Evolutionary conservation across 2,888 invertebrate genomes (phyloP), one percentile per base, ranked within the genome.

Genomic region (Silvanus unidentatus): DNA sequence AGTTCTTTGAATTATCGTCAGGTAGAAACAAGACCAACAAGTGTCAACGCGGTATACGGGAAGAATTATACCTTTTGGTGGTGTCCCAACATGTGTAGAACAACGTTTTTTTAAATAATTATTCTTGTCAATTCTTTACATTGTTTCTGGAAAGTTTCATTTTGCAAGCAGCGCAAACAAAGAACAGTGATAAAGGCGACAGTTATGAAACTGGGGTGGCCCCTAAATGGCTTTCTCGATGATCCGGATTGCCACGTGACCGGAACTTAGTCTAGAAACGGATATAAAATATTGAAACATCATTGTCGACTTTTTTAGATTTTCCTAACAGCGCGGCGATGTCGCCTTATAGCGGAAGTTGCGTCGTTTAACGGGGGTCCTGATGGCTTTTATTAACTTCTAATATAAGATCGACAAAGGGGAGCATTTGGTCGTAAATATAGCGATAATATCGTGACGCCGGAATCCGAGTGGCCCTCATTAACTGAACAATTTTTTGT

Each of bases 341-440:
- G n/a, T n/a, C 54, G 55, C 42, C 53, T 48, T 40, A n/a, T n/a
- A 54, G 54, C 62, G 64, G 64, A 65, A 63, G 63, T 58, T 30
- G 53, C 58, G 56, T 59, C 63, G 55, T 62, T 63, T 62, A 58
- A 55, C 56, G 55, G 53, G 42, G 43, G 50, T 29, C 49, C 52
- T 63, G 62, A 64, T 62, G 60, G 62, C 50, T 59, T 57, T 63
- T 63, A 63, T 64, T 62, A 61, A 62, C 57, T 60, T 57, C 47
- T 55, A 58, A 62, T 60, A 60, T 59, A 9, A 9, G 9, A 9
- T 8, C 28, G 8, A 10, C 28, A 28, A 28, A 28, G 8, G 10
- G 10, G n/a, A n/a, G n/a, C n/a, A n/a, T n/a, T n/a, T n/a, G n/a
- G n/a, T n/a, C n/a, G n/a, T n/a, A n/a, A n/a, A n/a, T n/a, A n/a